These are phyloP conservation scores for Stegana nigrithorax DNA, from an alignment of 2,888 invertebrate genomes.

Conservation along the genomic window DNA sequence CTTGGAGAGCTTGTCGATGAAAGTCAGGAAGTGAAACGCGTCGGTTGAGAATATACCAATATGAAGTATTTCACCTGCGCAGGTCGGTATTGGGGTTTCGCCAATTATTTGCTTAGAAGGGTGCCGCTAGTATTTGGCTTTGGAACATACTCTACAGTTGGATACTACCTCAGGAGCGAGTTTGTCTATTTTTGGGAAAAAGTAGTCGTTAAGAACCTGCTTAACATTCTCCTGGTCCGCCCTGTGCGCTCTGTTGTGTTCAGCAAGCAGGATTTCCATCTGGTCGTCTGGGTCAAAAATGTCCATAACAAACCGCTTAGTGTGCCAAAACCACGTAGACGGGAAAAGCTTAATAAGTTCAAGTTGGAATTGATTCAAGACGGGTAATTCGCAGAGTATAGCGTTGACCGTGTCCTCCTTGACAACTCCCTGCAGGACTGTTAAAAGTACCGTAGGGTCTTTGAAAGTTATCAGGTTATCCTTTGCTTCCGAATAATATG, in stretches of 20 bases:
- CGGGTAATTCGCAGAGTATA: not conserved
- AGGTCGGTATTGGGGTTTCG: not conserved
- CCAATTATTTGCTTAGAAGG: not conserved
- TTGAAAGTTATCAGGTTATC: not conserved
- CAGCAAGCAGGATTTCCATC: not conserved
- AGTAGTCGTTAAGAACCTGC: not conserved
- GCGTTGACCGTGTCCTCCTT: not conserved
- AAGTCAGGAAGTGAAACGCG: not conserved
- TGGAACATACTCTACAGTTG: not conserved
- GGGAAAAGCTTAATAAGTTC: not conserved
- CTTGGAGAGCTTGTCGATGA: not conserved
- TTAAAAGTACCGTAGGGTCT: not conserved
- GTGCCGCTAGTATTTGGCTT: not conserved
- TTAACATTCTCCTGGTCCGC: not conserved
- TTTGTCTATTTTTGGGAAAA: not conserved
- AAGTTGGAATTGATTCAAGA: not conserved
- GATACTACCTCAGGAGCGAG: too few relatives aligned
- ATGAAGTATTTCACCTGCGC: not conserved
- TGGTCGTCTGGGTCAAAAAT: not conserved
- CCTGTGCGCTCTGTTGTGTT: not conserved
- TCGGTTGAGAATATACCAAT: too few relatives aligned
- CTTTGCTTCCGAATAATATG: not conserved
- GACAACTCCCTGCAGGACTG: not conserved
- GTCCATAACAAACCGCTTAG: not conserved
- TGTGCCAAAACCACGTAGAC: too few relatives aligned